These are phyloP conservation scores for Gallirallus australis DNA, from an alignment of 2,797 vertebrate species.

Conservation along the genomic window DNA sequence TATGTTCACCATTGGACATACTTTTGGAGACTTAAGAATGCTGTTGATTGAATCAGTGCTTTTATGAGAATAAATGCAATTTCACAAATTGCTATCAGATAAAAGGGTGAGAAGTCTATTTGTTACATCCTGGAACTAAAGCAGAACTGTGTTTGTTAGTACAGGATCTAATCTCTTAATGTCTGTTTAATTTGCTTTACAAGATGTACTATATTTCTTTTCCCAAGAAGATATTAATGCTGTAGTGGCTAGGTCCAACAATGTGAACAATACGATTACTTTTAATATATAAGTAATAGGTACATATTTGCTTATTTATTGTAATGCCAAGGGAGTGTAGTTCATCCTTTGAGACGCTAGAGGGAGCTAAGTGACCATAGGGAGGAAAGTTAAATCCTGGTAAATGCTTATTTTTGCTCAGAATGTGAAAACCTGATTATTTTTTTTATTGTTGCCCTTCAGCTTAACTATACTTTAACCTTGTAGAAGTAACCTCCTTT, in stretches of 20 bases:
- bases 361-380: not conserved
- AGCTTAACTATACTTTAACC: not conserved
- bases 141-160: not conserved
- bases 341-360: not conserved
- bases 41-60: slow-evolving; percentile 31
- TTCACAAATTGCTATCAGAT: slow-evolving; percentile 30
- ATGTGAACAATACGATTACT: not conserved
- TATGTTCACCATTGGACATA: not conserved
- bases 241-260: rapidly evolving
- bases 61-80: slow-evolving; percentile 39
- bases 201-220: not conserved
- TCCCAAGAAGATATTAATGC: not conserved
- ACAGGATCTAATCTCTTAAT: not conserved
- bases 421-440: rapidly evolving
- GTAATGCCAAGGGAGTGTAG: rapidly evolving
- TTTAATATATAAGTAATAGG: not conserved
- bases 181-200: not conserved
- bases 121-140: not conserved
- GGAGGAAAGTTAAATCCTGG: not conserved
- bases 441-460: not conserved
- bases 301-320: rapidly evolving
- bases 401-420: not conserved
- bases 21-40: not conserved
- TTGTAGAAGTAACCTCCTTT: not conserved
- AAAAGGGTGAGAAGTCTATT: not conserved